Base-by-base conservation (phyloP, 2,888 invertebrate genomes). In the Amiota mariae region DNA sequence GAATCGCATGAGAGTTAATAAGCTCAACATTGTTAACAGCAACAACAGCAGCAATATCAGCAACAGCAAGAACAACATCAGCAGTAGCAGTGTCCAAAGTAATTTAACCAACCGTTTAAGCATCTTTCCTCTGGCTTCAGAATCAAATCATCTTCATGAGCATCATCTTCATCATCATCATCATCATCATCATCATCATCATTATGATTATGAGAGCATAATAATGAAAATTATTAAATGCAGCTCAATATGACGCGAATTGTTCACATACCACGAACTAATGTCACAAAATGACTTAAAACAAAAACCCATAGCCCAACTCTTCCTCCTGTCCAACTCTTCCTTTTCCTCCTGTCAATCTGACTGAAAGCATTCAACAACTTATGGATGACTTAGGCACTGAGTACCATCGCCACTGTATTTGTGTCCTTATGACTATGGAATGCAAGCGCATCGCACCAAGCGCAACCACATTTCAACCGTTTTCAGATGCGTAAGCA, bases 181-280 rank as follows among this genome's bases (percentile, higher is more conserved):
- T 57, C 46, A 36, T 20, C 73, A 71, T 74, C 85, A 82, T 77
- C 67, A 54, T 68, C 63, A 73, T 72, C 75, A 74, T 73, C 77
- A 77, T 36, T 36, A 36, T 36, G 36, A 36, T 36, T 6, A 36
- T 36, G 36, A 36, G 36, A 36, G 36, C 36, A 6, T 36, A 6
- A 36, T 36, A 36, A 36, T 76, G 56, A 76, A 77, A 85, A 89
- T 88, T 89, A 89, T 89, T 86, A 89, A 89, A 88, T 88, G 87
- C 89, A 89, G 87, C 88, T 89, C 88, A 88, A 89, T 89, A 89
- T 86, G 85, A 88, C 80, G 87, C 82, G 85, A 87, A 89, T 89
- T 87, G 79, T 80, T 87, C 77, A 72, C 79, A 89, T 88, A 81
- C 77, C 72, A 85, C 83, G 78, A 78, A 82, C 85, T 84, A 85